Evolutionary conservation across 92 coral and sea anemone species (phyloP), one percentile per base, ranked within the genome.

Genomic region (Isaurus tuberculatus): DNA sequence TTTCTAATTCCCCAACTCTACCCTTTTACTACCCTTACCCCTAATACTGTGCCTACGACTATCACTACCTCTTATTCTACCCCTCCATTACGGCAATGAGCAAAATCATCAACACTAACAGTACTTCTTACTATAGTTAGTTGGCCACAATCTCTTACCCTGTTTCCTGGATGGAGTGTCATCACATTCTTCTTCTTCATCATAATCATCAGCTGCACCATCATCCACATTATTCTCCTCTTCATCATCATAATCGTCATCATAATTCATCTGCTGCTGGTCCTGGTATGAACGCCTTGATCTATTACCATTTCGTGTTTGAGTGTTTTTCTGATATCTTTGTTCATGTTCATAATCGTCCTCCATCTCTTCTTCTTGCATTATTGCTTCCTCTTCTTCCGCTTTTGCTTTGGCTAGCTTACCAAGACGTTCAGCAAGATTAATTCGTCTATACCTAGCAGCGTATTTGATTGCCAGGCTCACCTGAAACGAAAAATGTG

Each of bases 381-480:
- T 69, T 70, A 83, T 94, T 11, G 90, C 94, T 73, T 92, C 94
- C 74, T 92, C 99, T 68, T 94, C 94, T 26, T 89, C 92, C 8
- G 99, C 99, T 68, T 97, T 97, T 16, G 75, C 64, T 68, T 89
- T 91, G 3, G 99, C 99, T 19, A 97, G 79, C 63, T 92, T 92
- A 42, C 88, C 91, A 2, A 97, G 94, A 22, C 97, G 92, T 36
- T 94, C 91, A 19, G 99, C 99, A 27, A 97, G 89, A 81, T 94
- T 90, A 94, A 97, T 97, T 72, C 90, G 86, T 9, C 99, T 84
- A 81, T 84, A 92, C 67, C 93, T 91, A 25, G 98, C 92, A 20
- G 99, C 99, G 72, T 97, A 97, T 58, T 91, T 92, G 73, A 97
- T 97, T 4, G 99, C 99, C 49, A 97, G 89, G 67, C 99, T 97